Base-by-base conservation (phyloP, 2,113 vertebrate genomes). In the Bambusicola thoracicus region DNA sequence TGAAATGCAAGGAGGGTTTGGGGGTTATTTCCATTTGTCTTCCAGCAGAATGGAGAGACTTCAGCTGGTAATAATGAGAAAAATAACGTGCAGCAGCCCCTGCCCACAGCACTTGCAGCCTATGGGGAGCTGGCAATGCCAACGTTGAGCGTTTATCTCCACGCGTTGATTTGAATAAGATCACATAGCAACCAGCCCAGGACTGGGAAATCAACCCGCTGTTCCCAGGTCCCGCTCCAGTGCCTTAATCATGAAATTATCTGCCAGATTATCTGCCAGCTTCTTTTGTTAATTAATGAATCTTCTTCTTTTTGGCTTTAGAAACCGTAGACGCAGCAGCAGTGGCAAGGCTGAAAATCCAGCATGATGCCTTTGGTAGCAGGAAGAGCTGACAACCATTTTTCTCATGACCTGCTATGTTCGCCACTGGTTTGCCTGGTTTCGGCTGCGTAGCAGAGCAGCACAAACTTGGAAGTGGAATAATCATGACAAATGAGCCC, bases 161-260 rank as follows among this genome's bases (percentile, higher is more conserved):
- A 38, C 13, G 72, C 85, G 80, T 67, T 43, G 75, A 73, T 80
- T 79, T 63, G 58, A 85, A 61, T 87, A 83, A 88, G 66, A 78
- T 78, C 91, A 90, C 93, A 95, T 85, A 97, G 91, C 91, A 93
- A 95, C 90, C 90, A 68, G 79, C 36, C 85, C 87, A 65, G 87
- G 85, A 68, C 76, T 58, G 53, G 85, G 92, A 79, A 87, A 91
- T 34, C 82, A 88, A 81, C 69, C n/a, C 82, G 38, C 34, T 67
- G 74, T 72, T 86, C 67, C 67, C 62, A 78, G 80, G 89, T 88
- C 89, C 66, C 66, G 58, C 65, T 72, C 66, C 80, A 84, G 46
- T 78, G 91, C 85, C 56, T 90, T 93, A 77, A 94, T 72, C 48
- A 11, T 14, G 30, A 83, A 79, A 88, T 93, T 61, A 68, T 91